Percentiles rank a stretch among this genome's conserved stretches.
Evolutionary conservation across 2,797 vertebrate genomes (phyloP).

Genomic region (Heteromormyrus szaboi): DNA sequence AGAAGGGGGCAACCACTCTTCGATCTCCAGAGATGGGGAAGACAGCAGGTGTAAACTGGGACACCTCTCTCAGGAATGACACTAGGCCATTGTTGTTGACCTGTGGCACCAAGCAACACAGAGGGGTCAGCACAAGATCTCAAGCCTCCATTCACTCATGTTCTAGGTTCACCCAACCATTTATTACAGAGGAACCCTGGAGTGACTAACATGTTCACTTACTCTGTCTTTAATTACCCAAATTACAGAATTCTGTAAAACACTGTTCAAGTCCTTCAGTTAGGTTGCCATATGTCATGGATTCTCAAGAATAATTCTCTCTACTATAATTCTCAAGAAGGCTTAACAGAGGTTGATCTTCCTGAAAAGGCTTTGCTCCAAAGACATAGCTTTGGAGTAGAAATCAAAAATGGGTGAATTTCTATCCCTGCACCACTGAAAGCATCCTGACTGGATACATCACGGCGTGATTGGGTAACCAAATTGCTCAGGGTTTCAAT

Average conservation of each 20-base stretch:
- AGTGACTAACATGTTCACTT: neutral
- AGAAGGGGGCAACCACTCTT: conserved; percentile 88
- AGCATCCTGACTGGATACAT: neutral
- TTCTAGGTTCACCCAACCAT: neutral
- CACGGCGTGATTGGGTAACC: neutral
- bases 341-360: neutral
- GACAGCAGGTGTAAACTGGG: conserved; percentile 91
- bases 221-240: conserved; percentile 8
- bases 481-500: neutral
- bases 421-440: neutral
- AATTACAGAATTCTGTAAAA: neutral
- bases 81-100: conserved; percentile 97
- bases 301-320: neutral
- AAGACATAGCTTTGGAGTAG: neutral
- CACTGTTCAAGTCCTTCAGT: neutral
- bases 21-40: conserved; percentile 95
- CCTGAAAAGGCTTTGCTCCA: neutral
- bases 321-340: neutral
- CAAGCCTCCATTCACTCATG: neutral
- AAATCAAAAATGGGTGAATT: neutral
- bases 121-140: conserved; percentile 10
- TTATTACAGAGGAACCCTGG: conserved; percentile 14
- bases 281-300: neutral
- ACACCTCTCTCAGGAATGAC: conserved; percentile 94
- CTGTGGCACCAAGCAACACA: conserved; percentile 47